phyloP scores from a whole-genome alignment of 2,797 vertebrate genomes.

The Poeciliopsis paucimaculata region DNA sequence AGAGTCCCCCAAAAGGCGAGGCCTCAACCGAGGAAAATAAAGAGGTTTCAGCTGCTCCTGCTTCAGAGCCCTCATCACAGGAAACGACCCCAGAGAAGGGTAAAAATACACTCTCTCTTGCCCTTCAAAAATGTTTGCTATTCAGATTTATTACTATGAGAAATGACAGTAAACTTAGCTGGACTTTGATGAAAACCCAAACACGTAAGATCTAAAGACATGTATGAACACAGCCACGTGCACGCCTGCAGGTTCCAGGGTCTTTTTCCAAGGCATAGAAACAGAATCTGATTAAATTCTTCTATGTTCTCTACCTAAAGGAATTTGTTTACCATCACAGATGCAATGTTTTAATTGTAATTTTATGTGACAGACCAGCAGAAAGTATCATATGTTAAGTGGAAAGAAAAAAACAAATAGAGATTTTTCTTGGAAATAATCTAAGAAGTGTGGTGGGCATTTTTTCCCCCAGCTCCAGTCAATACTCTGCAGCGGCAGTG shows the following conservation, averaged over 20 bases:
- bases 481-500: not conserved
- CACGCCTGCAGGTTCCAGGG: not conserved
- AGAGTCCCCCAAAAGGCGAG: constrained; percentile 95
- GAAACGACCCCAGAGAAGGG: constrained; percentile 94
- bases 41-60: constrained; percentile 83
- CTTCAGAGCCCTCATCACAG: constrained; percentile 89
- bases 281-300: not conserved
- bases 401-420: not conserved
- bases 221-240: not conserved
- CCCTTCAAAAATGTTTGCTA: constrained; percentile 7
- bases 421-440: not conserved
- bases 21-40: constrained; percentile 85
- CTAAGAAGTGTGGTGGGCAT: not conserved
- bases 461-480: not conserved
- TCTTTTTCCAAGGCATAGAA: not conserved
- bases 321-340: not conserved
- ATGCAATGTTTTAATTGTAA: not conserved
- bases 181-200: not conserved
- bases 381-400: not conserved
- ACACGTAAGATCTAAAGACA: not conserved
- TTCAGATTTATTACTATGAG: constrained; percentile 11
- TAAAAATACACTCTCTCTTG: constrained; percentile 58
- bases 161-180: constrained; percentile 15
- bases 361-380: not conserved
- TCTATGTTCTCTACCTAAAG: not conserved